Evolutionary conservation across 2,113 vertebrate genomes (phyloP).

Genomic region (Xenopus borealis): DNA sequence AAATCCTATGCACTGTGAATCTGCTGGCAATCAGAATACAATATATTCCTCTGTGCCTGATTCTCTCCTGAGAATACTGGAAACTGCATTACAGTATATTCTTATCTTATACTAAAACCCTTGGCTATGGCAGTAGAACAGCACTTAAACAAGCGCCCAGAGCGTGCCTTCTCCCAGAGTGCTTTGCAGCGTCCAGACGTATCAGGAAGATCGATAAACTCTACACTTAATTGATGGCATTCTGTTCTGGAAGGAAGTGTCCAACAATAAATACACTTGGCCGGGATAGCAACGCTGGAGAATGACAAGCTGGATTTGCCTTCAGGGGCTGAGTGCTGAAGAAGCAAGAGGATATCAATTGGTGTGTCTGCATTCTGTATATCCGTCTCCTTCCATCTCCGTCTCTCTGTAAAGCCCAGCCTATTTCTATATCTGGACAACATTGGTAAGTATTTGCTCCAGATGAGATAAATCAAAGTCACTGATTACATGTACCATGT

Average conservation of each 20-base stretch:
- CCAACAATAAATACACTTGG: slow-evolving; percentile 1
- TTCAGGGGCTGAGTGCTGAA: background rate
- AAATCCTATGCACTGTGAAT: no score
- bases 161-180: background rate
- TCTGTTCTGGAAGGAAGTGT: background rate
- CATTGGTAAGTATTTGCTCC: no score
- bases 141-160: slow-evolving; percentile 1
- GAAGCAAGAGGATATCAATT: background rate
- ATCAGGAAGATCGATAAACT: background rate
- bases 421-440: no score
- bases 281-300: background rate
- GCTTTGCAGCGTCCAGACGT: background rate
- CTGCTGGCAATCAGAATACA: no score
- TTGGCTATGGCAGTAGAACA: background rate
- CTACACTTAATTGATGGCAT: slow-evolving; percentile 7
- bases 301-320: background rate
- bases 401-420: no score
- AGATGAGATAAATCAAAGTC: no score
- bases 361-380: background rate
- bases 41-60: no score
- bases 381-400: no score
- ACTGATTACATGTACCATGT: no score
- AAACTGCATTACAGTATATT: background rate
- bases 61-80: background rate
- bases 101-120: background rate